A percentile compares a stretch with the other conserved stretches of the same genome.
These are phyloP conservation scores for Hippoglossus hippoglossus DNA, from an alignment of 2,797 vertebrate genomes.

Conservation along the genomic window DNA sequence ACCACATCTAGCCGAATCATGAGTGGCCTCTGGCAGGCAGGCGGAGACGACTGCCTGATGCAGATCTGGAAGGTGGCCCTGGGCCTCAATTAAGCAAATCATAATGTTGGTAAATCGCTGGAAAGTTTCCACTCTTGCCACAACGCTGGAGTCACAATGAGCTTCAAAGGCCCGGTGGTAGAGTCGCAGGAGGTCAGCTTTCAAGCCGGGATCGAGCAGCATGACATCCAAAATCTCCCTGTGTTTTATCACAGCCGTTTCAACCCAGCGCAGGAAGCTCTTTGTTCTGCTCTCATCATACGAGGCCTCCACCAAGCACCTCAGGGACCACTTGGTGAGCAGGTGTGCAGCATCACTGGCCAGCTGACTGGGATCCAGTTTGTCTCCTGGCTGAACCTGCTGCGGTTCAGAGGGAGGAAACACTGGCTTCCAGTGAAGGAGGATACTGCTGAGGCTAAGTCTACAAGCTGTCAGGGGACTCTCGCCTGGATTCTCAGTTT, in stretches of 20 bases:
- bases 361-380: conserved; percentile 35
- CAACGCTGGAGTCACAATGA: conserved; percentile 14
- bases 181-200: conserved; percentile 85
- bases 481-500: conserved; percentile 41
- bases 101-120: conserved; percentile 84
- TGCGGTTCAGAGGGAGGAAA: conserved; percentile 28
- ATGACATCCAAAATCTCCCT: conserved; percentile 52
- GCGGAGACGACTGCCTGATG: conserved; percentile 69
- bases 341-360: conserved; percentile 56
- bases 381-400: neutral
- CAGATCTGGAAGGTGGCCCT: conserved; percentile 45
- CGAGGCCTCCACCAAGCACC: conserved; percentile 70
- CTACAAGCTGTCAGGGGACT: conserved; percentile 80
- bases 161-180: conserved; percentile 78
- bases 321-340: conserved; percentile 85
- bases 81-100: conserved; percentile 83
- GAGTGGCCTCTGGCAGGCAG: conserved; percentile 40
- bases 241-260: conserved; percentile 68
- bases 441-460: conserved; percentile 79
- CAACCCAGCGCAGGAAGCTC: conserved; percentile 84
- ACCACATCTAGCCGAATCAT: conserved; percentile 82
- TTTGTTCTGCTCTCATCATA: conserved; percentile 65
- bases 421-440: conserved; percentile 87
- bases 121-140: conserved; percentile 49
- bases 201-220: conserved; percentile 72